These are phyloP conservation scores for Lasius fuliginosus DNA, from an alignment of 2,888 invertebrate species.

Conservation along the genomic window DNA sequence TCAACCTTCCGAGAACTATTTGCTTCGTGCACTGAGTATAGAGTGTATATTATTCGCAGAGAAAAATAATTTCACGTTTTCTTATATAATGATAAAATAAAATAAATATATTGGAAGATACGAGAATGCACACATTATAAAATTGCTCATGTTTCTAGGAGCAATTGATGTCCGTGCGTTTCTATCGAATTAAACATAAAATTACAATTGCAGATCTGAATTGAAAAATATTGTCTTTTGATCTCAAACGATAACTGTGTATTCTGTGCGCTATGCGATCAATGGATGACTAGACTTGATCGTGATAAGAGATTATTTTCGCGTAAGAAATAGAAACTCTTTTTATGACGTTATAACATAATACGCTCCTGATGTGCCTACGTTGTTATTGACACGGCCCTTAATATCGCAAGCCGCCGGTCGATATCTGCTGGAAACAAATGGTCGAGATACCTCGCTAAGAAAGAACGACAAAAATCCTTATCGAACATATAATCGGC, in stretches of 20 bases:
- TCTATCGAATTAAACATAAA: background rate
- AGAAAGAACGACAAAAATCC: background rate
- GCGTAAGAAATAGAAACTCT: background rate
- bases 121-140: slow-evolving; percentile 7
- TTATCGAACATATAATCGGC: background rate
- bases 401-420: slow-evolving; percentile 42
- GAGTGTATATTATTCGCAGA: background rate
- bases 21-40: background rate
- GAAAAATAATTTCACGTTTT: background rate
- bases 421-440: slow-evolving; percentile 39
- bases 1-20: background rate
- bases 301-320: slow-evolving; percentile 22
- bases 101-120: background rate
- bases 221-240: background rate
- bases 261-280: background rate
- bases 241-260: background rate
- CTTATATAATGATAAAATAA: background rate
- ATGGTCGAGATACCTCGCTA: slow-evolving; percentile 12
- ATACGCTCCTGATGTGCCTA: slow-evolving; percentile 10
- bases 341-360: slow-evolving; percentile 34
- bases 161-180: background rate
- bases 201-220: background rate
- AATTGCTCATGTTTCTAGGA: background rate
- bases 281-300: slow-evolving; percentile 18
- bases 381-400: slow-evolving; percentile 26